Evolutionary conservation across 37 sponge, comb jelly and placozoan genomes (phyloP).

Genomic region (Oscarella lobularis): DNA sequence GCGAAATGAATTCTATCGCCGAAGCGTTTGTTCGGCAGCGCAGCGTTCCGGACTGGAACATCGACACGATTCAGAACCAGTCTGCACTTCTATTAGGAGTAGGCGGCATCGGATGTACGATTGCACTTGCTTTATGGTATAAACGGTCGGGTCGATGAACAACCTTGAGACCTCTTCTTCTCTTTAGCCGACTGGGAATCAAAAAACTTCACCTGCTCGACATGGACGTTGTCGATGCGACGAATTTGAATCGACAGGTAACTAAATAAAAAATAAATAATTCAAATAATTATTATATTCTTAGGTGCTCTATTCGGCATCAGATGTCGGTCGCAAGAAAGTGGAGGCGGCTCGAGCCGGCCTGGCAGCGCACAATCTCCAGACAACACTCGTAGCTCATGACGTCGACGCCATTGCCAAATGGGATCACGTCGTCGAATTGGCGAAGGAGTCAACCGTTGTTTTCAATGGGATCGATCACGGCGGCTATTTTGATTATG

Average conservation of each 20-base stretch:
- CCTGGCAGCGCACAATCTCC: conserved; percentile 48
- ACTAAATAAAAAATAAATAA: neutral
- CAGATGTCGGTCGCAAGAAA: conserved; percentile 42
- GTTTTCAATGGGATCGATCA: conserved; percentile 47
- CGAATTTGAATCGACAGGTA: conserved; percentile 38
- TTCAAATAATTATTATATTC: too few relatives aligned
- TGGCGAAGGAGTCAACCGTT: conserved; percentile 24
- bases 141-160: neutral
- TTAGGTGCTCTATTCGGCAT: conserved; percentile 39
- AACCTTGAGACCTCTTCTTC: neutral
- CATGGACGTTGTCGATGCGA: conserved; percentile 26
- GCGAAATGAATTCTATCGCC: neutral
- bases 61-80: conserved; percentile 23
- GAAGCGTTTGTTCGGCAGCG: conserved; percentile 35
- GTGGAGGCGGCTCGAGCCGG: conserved; percentile 24
- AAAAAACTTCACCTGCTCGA: conserved; percentile 19
- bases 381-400: conserved; percentile 9
- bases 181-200: conserved; percentile 32
- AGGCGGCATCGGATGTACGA: conserved; percentile 36
- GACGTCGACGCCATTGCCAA: conserved; percentile 23
- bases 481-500: conserved; percentile 55
- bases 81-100: conserved; percentile 35
- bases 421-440: conserved; percentile 24
- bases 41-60: conserved; percentile 23
- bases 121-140: conserved; percentile 31